phyloP scores from a whole-genome alignment of 2,888 invertebrate genomes.

The Ganaspis brasiliensis region DNA sequence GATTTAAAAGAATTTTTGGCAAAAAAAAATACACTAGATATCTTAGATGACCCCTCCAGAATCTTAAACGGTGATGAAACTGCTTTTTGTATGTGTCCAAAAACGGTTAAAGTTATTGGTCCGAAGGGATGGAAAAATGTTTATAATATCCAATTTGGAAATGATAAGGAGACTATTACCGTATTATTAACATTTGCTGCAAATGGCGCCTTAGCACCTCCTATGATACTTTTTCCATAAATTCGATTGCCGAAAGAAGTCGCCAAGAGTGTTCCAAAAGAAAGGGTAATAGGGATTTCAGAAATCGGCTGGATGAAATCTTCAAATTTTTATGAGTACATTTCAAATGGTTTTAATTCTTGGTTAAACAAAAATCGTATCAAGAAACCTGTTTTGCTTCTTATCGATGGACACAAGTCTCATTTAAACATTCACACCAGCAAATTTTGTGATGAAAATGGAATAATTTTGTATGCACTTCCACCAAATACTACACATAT shows the following conservation, averaged over 20 bases:
- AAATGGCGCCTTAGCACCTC: slow-evolving; percentile 65
- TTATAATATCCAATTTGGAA: slow-evolving; percentile 53
- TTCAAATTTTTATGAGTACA: slow-evolving; percentile 72
- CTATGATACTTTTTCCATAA: slow-evolving; percentile 70
- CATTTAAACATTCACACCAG: slow-evolving; percentile 53
- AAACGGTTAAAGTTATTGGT: slow-evolving; percentile 55
- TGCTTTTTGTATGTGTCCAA: slow-evolving; percentile 54
- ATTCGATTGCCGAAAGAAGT: slow-evolving; percentile 62
- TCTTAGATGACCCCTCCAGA: slow-evolving; percentile 52
- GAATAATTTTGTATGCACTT: slow-evolving; percentile 60
- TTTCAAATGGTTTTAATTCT: slow-evolving; percentile 69
- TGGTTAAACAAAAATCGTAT: slow-evolving; percentile 66
- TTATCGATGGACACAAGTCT: slow-evolving; percentile 65
- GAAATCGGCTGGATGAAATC: slow-evolving; percentile 72
- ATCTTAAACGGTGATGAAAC: slow-evolving; percentile 63
- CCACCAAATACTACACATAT: slow-evolving; percentile 62
- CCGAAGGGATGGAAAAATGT: slow-evolving; percentile 58
- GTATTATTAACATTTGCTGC: slow-evolving; percentile 60
- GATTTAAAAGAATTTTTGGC: slow-evolving; percentile 57
- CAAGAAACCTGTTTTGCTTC: slow-evolving; percentile 63
- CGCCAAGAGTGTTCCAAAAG: slow-evolving; percentile 56
- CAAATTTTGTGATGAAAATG: slow-evolving; percentile 63
- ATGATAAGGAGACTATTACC: slow-evolving; percentile 59
- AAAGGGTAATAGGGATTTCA: slow-evolving; percentile 67
- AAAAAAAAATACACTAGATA: slow-evolving; percentile 48